Conservation (phyloP, 2,888 invertebrate species). For the Limenitis camilla region DNA sequence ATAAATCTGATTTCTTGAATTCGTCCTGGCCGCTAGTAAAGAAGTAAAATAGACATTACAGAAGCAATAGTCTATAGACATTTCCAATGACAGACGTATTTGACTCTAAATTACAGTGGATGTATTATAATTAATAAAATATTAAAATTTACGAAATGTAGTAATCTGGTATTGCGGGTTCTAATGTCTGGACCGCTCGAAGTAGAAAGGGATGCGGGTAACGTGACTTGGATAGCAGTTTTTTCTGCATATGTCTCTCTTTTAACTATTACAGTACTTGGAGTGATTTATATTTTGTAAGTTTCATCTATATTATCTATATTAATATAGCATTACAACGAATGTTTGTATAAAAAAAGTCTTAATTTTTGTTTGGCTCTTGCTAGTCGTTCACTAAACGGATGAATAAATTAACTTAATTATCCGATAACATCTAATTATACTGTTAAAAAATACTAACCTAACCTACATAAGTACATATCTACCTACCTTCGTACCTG, state of each 20-base stretch:
- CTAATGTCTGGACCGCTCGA: slow-evolving; percentile 48
- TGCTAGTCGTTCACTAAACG: too few species aligned
- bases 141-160: slow-evolving; percentile 32
- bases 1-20: too few species aligned
- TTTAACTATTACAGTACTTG: slow-evolving; percentile 44
- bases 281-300: slow-evolving; percentile 49
- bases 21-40: background rate
- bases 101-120: slow-evolving; percentile 26
- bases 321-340: too few species aligned
- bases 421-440: too few species aligned
- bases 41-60: background rate
- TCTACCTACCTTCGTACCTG: too few species aligned
- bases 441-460: too few species aligned
- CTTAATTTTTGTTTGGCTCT: too few species aligned
- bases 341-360: too few species aligned
- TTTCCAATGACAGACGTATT: slow-evolving; percentile 3
- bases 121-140: slow-evolving; percentile 15
- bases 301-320: slow-evolving; percentile 27
- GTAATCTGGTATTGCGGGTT: slow-evolving; percentile 24
- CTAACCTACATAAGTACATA: too few species aligned
- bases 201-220: slow-evolving; percentile 39
- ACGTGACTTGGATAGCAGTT: slow-evolving; percentile 48
- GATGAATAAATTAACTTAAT: too few species aligned
- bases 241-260: slow-evolving; percentile 46
- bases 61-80: background rate